A percentile compares a stretch with the other conserved stretches of the same genome.
Conservation (phyloP, 2,113 vertebrate species). For the Tupaia tana region DNA sequence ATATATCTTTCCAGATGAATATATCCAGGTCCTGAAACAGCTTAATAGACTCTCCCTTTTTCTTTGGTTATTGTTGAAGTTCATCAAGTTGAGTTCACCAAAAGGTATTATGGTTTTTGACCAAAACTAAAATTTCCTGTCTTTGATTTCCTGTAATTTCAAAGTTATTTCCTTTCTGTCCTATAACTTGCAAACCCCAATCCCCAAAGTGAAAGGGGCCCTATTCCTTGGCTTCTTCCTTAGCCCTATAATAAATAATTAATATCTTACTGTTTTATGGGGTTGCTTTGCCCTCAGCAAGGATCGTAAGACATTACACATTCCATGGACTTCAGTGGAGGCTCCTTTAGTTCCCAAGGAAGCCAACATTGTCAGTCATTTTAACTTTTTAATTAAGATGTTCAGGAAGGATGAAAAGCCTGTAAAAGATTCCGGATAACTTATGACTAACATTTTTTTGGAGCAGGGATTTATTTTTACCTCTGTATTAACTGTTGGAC, state of each 20-base stretch:
- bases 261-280: slow-evolving; percentile 68
- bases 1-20: slow-evolving; percentile 82
- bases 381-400: slow-evolving; percentile 79
- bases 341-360: slow-evolving; percentile 53
- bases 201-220: slow-evolving; percentile 68
- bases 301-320: slow-evolving; percentile 33
- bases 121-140: slow-evolving; percentile 81
- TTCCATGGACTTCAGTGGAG: slow-evolving; percentile 28
- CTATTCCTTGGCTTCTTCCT: slow-evolving; percentile 49
- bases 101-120: slow-evolving; percentile 76
- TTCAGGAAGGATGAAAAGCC: slow-evolving; percentile 61
- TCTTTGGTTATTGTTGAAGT: slow-evolving; percentile 71
- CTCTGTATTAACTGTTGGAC: slow-evolving; percentile 32
- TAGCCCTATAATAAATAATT: slow-evolving; percentile 75
- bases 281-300: slow-evolving; percentile 47
- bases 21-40: slow-evolving; percentile 77
- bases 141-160: slow-evolving; percentile 80
- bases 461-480: slow-evolving; percentile 55
- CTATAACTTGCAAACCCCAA: slow-evolving; percentile 79
- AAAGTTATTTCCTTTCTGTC: slow-evolving; percentile 78
- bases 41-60: slow-evolving; percentile 67
- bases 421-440: slow-evolving; percentile 63
- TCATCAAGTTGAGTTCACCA: slow-evolving; percentile 67
- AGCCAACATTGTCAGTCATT: slow-evolving; percentile 68
- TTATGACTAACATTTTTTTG: slow-evolving; percentile 70